Percentiles rank a stretch among this genome's conserved stretches.
Evolutionary conservation across 2,888 invertebrate genomes (phyloP).

Genomic region (Axea sp.): DNA sequence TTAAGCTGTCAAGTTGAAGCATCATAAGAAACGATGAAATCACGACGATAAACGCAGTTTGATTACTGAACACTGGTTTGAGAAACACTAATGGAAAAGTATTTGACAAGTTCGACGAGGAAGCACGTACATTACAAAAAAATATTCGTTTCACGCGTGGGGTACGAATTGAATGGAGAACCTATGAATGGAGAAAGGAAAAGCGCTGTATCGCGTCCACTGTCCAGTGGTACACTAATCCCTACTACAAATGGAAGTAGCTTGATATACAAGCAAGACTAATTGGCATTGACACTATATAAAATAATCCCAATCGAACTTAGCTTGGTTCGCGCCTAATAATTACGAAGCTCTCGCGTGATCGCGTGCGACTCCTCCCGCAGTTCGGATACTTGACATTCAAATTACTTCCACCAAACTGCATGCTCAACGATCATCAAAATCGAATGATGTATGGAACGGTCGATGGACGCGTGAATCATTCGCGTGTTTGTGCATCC

Average conservation of each 20-base stretch:
- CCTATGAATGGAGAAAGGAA: constrained; percentile 26
- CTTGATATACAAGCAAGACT: constrained; percentile 45
- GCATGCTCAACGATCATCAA: constrained; percentile 22
- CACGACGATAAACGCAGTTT: too few species aligned
- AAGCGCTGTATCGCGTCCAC: constrained; percentile 13
- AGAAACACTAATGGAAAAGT: too few species aligned
- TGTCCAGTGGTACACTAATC: constrained; percentile 35
- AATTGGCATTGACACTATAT: constrained; percentile 50
- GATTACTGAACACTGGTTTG: too few species aligned
- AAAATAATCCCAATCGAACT: constrained; percentile 17
- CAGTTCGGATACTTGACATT: constrained; percentile 6
- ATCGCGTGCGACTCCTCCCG: constrained; percentile 25
- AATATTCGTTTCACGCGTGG: constrained; percentile 1
- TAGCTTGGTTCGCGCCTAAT: constrained; percentile 11
- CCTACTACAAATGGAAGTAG: constrained; percentile 43
- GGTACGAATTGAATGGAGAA: constrained; percentile 12
- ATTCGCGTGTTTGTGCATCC: constrained; percentile 4
- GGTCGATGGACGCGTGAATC: not conserved
- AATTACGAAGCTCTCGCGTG: constrained; percentile 29
- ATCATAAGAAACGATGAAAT: too few species aligned
- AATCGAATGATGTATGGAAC: not conserved
- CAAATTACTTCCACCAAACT: constrained; percentile 24
- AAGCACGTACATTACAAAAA: too few species aligned
- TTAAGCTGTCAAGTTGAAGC: too few species aligned
- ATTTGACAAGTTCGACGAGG: too few species aligned